A percentile compares a stretch with the other conserved stretches of the same genome.
Evolutionary conservation across 2,113 vertebrate genomes (phyloP).

Genomic region (Telmatochromis sp.): DNA sequence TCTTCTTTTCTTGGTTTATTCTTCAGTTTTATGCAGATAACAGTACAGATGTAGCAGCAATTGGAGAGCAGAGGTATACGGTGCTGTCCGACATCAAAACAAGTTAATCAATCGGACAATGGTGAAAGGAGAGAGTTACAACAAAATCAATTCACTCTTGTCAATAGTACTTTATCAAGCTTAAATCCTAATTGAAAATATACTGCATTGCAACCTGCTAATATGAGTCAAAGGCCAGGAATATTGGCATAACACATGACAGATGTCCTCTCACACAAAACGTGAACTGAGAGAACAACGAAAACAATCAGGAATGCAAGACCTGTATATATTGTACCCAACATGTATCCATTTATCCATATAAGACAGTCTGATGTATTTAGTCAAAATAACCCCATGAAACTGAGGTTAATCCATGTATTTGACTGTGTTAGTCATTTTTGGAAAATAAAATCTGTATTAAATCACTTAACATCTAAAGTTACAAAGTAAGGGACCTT

Average conservation of each 20-base stretch:
- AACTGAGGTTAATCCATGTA: not conserved
- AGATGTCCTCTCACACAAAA: not conserved
- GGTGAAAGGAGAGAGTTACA: slow-evolving; percentile 23
- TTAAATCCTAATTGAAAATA: slow-evolving; percentile 39
- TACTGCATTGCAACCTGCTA: slow-evolving; percentile 1
- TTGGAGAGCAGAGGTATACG: not conserved
- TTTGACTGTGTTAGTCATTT: not conserved
- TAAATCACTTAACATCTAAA: not conserved
- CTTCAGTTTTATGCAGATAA: not conserved
- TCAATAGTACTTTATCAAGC: slow-evolving; percentile 43
- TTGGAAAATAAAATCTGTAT: not conserved
- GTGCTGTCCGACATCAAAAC: slow-evolving; percentile 27
- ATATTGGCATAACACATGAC: not conserved
- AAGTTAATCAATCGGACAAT: slow-evolving; percentile 39
- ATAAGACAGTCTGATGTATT: not conserved
- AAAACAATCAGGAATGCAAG: not conserved
- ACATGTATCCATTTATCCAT: not conserved
- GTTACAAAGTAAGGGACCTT: not conserved
- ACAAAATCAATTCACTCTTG: slow-evolving; percentile 27
- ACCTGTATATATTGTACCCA: not conserved
- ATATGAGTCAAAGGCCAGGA: slow-evolving; percentile 22
- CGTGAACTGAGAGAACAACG: not conserved
- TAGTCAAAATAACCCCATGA: not conserved
- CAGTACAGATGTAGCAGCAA: not conserved
- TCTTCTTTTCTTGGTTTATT: not conserved